Evolutionary conservation across 2,888 invertebrate genomes (phyloP).

Genomic region (Allacma fusca): DNA sequence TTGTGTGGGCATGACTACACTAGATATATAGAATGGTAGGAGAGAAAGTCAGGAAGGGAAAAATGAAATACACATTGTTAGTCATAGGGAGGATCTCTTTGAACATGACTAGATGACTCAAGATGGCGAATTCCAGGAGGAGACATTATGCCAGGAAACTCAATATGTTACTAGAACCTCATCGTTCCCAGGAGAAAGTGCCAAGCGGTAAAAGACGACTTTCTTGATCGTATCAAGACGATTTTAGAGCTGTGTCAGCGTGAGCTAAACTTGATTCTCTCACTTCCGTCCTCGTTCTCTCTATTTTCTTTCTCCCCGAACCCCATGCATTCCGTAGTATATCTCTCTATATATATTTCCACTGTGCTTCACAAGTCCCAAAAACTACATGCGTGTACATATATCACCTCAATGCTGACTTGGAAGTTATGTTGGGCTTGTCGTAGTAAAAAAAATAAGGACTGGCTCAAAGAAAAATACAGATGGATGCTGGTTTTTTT

Average conservation of each 20-base stretch:
- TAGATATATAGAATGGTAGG: too few relatives aligned
- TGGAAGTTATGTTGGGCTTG: too few relatives aligned
- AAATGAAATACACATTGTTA: neutral
- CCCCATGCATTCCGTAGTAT: neutral
- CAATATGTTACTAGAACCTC: constrained; percentile 47
- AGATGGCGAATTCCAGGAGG: constrained; percentile 43
- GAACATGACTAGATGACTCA: constrained; percentile 31
- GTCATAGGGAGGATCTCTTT: neutral
- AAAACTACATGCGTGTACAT: neutral
- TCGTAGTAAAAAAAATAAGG: too few relatives aligned
- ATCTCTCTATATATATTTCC: neutral
- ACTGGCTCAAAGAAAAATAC: too few relatives aligned
- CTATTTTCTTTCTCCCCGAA: neutral
- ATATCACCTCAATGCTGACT: too few relatives aligned
- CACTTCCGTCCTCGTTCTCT: constrained; percentile 26
- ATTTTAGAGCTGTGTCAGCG: constrained; percentile 43
- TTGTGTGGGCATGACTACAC: too few relatives aligned
- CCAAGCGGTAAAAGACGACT: constrained; percentile 45
- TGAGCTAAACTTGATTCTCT: constrained; percentile 26
- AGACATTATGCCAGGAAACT: constrained; percentile 47
- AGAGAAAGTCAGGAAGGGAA: constrained; percentile 17
- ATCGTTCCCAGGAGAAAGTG: constrained; percentile 47
- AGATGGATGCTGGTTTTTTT: too few relatives aligned
- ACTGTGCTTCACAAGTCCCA: neutral
- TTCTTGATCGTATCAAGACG: constrained; percentile 43